Percentiles rank a stretch among this genome's conserved stretches.
Evolutionary conservation across 2,797 vertebrate species (phyloP).

Genomic region (Silurus aristotelis): DNA sequence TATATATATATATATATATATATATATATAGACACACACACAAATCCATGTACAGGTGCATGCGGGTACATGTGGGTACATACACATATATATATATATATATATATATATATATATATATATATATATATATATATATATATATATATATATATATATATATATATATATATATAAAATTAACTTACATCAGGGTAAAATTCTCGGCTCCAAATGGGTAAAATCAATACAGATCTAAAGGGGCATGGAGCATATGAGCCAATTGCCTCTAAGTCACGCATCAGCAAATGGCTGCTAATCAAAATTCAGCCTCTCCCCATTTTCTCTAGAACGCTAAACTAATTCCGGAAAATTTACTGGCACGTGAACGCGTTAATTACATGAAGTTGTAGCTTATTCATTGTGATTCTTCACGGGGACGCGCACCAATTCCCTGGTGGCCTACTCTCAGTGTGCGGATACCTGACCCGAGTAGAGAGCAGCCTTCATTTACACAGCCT

Average conservation of each 20-base stretch:
- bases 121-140: too few relatives aligned
- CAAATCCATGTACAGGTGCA: too few relatives aligned
- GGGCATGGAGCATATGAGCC: constrained; percentile 10
- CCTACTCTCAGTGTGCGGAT: constrained; percentile 39
- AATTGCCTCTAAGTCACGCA: constrained; percentile 38
- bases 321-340: constrained; percentile 33
- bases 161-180: background rate
- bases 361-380: constrained; percentile 39
- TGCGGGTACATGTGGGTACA: too few relatives aligned
- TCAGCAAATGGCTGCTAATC: constrained; percentile 45
- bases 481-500: constrained; percentile 62
- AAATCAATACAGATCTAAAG: constrained; percentile 7
- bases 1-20: too few relatives aligned
- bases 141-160: too few relatives aligned
- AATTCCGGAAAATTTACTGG: constrained; percentile 36
- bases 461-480: constrained; percentile 49
- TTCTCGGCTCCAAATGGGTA: background rate
- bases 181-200: background rate
- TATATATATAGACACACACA: too few relatives aligned
- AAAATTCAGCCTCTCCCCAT: constrained; percentile 36
- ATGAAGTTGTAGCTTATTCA: constrained; percentile 40
- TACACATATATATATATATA: too few relatives aligned
- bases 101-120: too few relatives aligned
- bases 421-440: constrained; percentile 28
- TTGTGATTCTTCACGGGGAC: constrained; percentile 46